Conservation (phyloP, 2,888 invertebrate genomes). For the Protophormia terraenovae region DNA sequence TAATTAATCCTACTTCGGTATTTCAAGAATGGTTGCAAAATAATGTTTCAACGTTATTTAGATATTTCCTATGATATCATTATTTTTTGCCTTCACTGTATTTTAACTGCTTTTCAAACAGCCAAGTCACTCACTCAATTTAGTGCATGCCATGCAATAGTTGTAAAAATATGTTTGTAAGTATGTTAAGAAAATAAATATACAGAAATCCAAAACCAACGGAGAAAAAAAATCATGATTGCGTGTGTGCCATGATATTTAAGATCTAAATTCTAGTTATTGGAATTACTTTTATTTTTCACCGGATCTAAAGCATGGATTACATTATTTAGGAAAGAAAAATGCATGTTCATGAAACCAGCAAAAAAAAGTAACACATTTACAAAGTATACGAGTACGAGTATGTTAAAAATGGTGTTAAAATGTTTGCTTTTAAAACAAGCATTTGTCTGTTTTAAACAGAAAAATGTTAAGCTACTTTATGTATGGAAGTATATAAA, state of each 20-base stretch:
- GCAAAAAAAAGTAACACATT: constrained; percentile 16
- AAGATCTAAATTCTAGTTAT: constrained; percentile 61
- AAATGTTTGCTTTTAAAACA: constrained; percentile 59
- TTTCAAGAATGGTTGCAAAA: no score
- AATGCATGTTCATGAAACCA: neutral
- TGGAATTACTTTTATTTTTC: constrained; percentile 68
- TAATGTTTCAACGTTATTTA: no score
- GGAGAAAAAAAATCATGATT: constrained; percentile 48
- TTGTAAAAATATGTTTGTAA: constrained; percentile 1
- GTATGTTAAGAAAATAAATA: neutral
- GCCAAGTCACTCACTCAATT: constrained; percentile 22
- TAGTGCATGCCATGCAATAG: constrained; percentile 1
- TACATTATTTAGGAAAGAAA: constrained; percentile 36
- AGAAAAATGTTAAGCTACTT: neutral
- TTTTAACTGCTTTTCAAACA: neutral
- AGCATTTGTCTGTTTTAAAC: constrained; percentile 11
- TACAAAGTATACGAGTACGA: constrained; percentile 20
- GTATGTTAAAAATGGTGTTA: constrained; percentile 62
- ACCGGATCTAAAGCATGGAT: constrained; percentile 63
- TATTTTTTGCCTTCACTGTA: constrained; percentile 5
- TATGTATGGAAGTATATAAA: neutral
- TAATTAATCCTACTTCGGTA: neutral
- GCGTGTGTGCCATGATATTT: constrained; percentile 52
- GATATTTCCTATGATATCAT: no score
- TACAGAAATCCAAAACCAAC: neutral